Conservation (phyloP, 2,797 vertebrate species). For the Hapalemur alaotrensis region DNA sequence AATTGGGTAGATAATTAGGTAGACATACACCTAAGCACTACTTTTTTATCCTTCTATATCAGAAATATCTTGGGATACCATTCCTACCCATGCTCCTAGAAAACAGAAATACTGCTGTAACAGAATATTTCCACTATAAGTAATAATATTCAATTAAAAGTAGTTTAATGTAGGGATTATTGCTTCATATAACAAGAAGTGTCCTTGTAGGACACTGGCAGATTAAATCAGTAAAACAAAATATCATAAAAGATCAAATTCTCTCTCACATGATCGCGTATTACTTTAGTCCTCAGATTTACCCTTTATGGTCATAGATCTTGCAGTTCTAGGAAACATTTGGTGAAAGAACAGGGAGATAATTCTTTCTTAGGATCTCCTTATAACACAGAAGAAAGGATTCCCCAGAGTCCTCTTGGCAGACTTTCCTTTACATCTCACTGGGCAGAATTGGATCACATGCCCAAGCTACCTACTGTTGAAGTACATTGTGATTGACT, state of each 20-base stretch:
- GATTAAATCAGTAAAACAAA: not conserved
- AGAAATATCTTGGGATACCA: not conserved
- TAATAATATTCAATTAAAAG: not conserved
- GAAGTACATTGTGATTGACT: not conserved
- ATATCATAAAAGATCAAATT: not conserved
- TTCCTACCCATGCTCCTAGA: not conserved
- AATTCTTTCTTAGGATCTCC: not conserved
- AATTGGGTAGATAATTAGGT: not conserved
- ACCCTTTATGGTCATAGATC: not conserved
- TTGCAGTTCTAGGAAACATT: not conserved
- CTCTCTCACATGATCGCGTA: not conserved
- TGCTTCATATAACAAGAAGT: not conserved
- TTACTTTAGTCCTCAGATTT: constrained; percentile 1
- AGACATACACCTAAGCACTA: not conserved
- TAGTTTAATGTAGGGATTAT: not conserved
- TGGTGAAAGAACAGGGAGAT: not conserved
- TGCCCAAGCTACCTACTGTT: not conserved
- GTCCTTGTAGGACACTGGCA: not conserved
- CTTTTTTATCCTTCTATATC: not conserved
- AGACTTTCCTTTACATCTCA: not conserved
- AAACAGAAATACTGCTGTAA: not conserved
- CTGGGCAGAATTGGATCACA: not conserved
- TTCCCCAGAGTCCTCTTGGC: not conserved
- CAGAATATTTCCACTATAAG: not conserved
- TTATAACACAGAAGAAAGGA: constrained; percentile 5